A percentile compares a stretch with the other conserved stretches of the same genome.
These are phyloP conservation scores for Chironex yamaguchii DNA, from an alignment of 30 jellyfish, hydroid and myxozoan species.

Conservation along the genomic window DNA sequence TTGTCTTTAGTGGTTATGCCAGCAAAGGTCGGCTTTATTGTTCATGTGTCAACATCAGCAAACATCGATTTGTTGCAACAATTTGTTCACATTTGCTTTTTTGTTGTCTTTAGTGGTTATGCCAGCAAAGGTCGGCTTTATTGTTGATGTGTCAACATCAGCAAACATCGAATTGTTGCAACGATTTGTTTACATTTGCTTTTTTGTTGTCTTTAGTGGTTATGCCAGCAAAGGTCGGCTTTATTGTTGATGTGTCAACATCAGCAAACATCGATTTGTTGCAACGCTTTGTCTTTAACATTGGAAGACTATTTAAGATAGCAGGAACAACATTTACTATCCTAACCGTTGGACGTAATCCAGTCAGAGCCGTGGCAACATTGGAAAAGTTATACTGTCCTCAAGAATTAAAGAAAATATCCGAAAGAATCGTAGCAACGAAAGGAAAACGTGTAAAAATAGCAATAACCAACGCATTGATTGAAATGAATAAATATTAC, in stretches of 20 bases:
- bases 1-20: constrained; percentile 44
- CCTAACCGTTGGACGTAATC: constrained; percentile 62
- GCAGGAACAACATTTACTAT: constrained; percentile 71
- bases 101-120: constrained; percentile 15
- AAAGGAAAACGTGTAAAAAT: too few species aligned
- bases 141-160: constrained; percentile 63
- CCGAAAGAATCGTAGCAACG: too few species aligned
- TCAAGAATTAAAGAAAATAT: too few species aligned
- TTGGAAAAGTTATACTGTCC: too few species aligned
- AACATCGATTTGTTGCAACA: constrained; percentile 66
- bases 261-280: constrained; percentile 61
- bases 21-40: constrained; percentile 64
- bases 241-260: constrained; percentile 66
- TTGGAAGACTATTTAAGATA: constrained; percentile 67
- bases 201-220: constrained; percentile 48
- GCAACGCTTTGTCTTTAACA: constrained; percentile 70
- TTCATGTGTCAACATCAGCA: constrained; percentile 58
- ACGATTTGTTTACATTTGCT: constrained; percentile 67
- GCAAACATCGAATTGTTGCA: constrained; percentile 65
- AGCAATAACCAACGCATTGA: constrained; percentile 57
- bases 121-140: constrained; percentile 67
- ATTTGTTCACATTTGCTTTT: constrained; percentile 31
- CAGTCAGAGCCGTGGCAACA: constrained; percentile 64
- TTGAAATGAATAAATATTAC: constrained; percentile 21
- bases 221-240: constrained; percentile 65